phyloP scores from a whole-genome alignment of 2,113 vertebrate genomes.

The Thymallus thymallus region DNA sequence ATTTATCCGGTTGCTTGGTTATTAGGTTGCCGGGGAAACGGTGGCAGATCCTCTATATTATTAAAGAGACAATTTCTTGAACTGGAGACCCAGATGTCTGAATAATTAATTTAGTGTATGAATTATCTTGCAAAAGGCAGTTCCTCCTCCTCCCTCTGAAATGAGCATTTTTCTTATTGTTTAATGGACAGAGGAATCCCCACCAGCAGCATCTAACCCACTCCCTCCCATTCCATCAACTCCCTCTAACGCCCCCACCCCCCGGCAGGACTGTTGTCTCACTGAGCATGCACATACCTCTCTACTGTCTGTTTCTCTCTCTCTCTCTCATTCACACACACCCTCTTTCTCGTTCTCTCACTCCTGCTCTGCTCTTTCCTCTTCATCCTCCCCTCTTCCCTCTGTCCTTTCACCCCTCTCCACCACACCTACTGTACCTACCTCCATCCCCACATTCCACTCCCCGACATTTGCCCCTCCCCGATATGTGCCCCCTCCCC shows the following conservation, averaged over 20 bases:
- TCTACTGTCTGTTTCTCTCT: not conserved
- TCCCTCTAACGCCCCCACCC: not conserved
- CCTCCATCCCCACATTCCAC: conserved; percentile 20
- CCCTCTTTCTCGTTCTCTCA: conserved; percentile 49
- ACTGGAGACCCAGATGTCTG: conserved; percentile 78
- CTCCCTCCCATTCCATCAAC: not conserved
- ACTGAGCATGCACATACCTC: conserved; percentile 58
- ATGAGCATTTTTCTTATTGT: conserved; percentile 70
- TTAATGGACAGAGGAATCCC: conserved; percentile 72
- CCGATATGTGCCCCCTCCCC: too few species aligned
- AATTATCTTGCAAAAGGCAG: conserved; percentile 75
- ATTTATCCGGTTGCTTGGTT: conserved; percentile 80
- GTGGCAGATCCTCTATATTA: conserved; percentile 73
- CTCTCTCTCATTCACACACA: conserved; percentile 59
- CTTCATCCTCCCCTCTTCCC: conserved; percentile 34
- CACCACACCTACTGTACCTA: not conserved
- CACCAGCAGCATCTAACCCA: conserved; percentile 38
- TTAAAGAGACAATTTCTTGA: conserved; percentile 81
- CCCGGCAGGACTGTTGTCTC: conserved; percentile 34
- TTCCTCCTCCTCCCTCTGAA: conserved; percentile 56
- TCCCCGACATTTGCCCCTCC: conserved; percentile 65
- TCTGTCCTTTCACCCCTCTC: not conserved
- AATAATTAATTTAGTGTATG: conserved; percentile 79
- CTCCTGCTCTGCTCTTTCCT: conserved; percentile 63
- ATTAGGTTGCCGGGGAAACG: conserved; percentile 80